Conservation (phyloP, 2,888 invertebrate species). For the Yponomeuta evonymella region DNA sequence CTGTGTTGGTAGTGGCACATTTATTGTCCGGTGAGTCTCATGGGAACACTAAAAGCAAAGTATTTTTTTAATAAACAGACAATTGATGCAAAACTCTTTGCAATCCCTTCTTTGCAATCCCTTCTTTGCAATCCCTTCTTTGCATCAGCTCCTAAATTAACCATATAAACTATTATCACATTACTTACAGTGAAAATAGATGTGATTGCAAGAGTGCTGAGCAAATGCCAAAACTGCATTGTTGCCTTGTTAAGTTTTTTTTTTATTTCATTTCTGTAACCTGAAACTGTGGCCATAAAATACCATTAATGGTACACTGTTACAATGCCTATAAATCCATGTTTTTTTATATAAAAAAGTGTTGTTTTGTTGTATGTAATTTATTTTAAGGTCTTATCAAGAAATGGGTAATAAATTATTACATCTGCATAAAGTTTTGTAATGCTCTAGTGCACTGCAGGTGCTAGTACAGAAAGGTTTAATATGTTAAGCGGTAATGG, state of each 20-base stretch:
- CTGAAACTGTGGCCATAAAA: too few species aligned
- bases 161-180: too few species aligned
- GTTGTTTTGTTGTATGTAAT: not conserved
- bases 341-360: not conserved
- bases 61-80: not conserved
- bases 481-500: constrained; percentile 51
- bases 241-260: too few species aligned
- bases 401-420: constrained; percentile 21
- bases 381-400: not conserved
- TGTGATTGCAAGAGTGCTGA: not conserved
- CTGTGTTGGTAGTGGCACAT: constrained; percentile 41
- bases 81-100: too few species aligned
- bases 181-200: not conserved
- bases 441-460: constrained; percentile 48
- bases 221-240: not conserved
- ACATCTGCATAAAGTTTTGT: constrained; percentile 34
- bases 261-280: too few species aligned
- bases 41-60: not conserved
- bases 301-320: too few species aligned
- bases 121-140: too few species aligned
- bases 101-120: too few species aligned
- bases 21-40: not conserved
- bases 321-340: too few species aligned
- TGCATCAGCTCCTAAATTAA: too few species aligned
- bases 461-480: constrained; percentile 49